phyloP scores from a whole-genome alignment of 2,797 vertebrate species.

The Darevskia nairensis region DNA sequence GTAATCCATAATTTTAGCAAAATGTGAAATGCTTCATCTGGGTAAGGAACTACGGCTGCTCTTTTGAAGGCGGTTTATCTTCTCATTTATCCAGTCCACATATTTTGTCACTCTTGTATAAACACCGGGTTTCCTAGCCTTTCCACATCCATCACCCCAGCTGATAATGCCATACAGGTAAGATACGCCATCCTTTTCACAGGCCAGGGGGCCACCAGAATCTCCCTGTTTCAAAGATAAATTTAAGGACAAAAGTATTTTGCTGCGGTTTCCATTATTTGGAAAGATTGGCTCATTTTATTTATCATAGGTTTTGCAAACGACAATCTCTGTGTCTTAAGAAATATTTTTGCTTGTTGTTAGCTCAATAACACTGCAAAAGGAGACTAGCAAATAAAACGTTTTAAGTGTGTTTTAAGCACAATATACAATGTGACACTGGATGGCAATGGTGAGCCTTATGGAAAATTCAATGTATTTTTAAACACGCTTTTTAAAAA shows the following conservation, averaged over 20 bases:
- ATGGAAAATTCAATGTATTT: no score
- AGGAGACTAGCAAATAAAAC: background rate
- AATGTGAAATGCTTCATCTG: background rate
- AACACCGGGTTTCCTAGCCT: constrained; percentile 88
- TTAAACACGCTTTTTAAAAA: no score
- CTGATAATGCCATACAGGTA: constrained; percentile 94
- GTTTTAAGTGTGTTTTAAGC: no score
- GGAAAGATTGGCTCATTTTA: background rate
- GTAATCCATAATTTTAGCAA: constrained; percentile 5
- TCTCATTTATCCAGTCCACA: constrained; percentile 88
- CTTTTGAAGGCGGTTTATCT: constrained; percentile 72
- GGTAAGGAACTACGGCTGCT: background rate
- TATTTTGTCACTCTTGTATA: constrained; percentile 92
- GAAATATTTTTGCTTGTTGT: background rate
- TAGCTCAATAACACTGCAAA: background rate
- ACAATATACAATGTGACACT: no score
- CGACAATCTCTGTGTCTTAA: background rate
- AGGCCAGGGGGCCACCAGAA: constrained; percentile 94
- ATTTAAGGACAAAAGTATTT: background rate
- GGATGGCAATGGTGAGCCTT: no score
- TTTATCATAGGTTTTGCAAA: background rate
- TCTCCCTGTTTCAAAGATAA: constrained; percentile 85
- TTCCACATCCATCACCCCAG: constrained; percentile 93
- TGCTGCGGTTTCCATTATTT: background rate
- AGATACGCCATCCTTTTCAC: constrained; percentile 81